Conservation (phyloP, 2,797 vertebrate species). For the Eulemur rubriventer region DNA sequence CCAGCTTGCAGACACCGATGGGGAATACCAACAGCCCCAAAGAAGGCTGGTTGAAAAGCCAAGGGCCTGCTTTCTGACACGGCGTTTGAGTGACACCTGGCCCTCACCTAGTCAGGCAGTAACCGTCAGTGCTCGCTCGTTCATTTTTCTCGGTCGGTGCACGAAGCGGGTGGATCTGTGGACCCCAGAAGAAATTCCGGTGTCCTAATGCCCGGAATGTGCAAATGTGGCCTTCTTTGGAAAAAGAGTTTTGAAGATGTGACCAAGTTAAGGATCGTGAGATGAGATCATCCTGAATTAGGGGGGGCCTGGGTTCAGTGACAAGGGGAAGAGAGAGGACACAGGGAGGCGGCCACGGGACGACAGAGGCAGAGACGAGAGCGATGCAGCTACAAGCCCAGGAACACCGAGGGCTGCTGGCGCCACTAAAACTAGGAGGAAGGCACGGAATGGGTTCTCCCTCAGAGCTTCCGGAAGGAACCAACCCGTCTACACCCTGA, state of each 20-base stretch:
- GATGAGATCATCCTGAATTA: neutral
- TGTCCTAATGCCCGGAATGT: neutral
- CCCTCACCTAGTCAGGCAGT: neutral
- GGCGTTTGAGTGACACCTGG: rapidly evolving
- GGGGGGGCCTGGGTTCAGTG: neutral
- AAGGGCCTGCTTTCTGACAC: neutral
- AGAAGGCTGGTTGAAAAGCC: neutral
- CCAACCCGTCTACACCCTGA: neutral
- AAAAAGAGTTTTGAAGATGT: neutral
- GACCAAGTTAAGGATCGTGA: neutral
- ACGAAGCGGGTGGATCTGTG: rapidly evolving
- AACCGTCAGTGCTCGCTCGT: no score
- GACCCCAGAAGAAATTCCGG: neutral
- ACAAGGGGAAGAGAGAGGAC: neutral
- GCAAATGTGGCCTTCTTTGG: neutral
- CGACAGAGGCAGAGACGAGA: neutral
- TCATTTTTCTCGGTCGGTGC: neutral
- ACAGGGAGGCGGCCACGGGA: neutral
- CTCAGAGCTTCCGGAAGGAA: neutral
- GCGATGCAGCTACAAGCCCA: rapidly evolving
- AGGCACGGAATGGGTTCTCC: rapidly evolving
- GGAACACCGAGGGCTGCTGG: neutral
- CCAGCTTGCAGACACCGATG: neutral
- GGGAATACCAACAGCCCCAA: neutral
- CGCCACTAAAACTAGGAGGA: neutral